Evolutionary conservation across 2,113 vertebrate species (phyloP), one percentile per base, ranked within the genome.

Genomic region (Neogale vison): DNA sequence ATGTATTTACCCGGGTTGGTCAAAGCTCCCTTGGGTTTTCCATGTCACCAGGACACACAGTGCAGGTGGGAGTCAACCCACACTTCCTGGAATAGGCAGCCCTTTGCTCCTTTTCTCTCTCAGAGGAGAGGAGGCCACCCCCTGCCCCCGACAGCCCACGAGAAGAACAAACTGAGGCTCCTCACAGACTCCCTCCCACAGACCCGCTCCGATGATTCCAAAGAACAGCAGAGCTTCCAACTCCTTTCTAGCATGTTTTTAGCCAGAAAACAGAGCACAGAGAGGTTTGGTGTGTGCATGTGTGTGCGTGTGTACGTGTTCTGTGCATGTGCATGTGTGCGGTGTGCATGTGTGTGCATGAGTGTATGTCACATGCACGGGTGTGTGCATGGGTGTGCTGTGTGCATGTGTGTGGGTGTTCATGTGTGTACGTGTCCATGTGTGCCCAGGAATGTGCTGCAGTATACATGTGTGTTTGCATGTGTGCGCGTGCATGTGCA

Each of bases 231-330:
- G 18, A 7, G 4, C 8, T 52, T 9, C 6, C 69, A n/a, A 21
- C 0, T 4, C 36, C 83, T 21, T 31, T 14, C 61, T 24, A 1
- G 2, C 3, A 1, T 2, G 67, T 4, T 59, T 20, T 72, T 1
- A 4, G 24, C 15, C 42, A n/a, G n/a, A 72, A 39, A 13, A 13
- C 59, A 45, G 36, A 45, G 36, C 10, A 14, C 29, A 10, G 52
- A 84, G 26, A 15, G 21, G n/a, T 4, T 1, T 2, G 69, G 18
- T 7, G 36, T 2, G 21, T 59, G 57, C 3, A 3, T 59, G 21
- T 39, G 23, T 80, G 29, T 50, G 50, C 47, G 13, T 50, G 50
- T 52, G 50, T 52, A 42, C 39, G 4, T 42, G 39, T 42, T 42
- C 4, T 18, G 11, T 57, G 55, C 55, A 21, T 57, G 52, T 1